phyloP scores from a whole-genome alignment of 2,113 vertebrate species.

The Phocoena phocoena region DNA sequence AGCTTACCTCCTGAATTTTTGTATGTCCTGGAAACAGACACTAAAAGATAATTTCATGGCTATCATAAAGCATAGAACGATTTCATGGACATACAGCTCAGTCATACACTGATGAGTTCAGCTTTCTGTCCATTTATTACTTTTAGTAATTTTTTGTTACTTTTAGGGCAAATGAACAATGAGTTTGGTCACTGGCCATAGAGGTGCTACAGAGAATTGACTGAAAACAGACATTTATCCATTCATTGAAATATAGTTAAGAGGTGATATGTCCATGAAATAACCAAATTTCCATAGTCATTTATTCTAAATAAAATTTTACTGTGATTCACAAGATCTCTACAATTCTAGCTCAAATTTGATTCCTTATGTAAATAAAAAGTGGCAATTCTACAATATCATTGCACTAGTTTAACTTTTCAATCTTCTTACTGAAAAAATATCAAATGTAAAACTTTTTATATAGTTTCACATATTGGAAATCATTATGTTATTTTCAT shows the following conservation, averaged over 20 bases:
- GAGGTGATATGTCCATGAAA: background rate
- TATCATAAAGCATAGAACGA: background rate
- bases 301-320: constrained; percentile 5
- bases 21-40: background rate
- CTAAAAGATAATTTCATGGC: background rate
- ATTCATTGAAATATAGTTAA: background rate
- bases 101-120: background rate
- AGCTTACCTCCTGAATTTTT: background rate
- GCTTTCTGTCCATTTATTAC: background rate
- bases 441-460: constrained; percentile 4
- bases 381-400: background rate
- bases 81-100: background rate
- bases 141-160: background rate
- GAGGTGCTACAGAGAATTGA: background rate
- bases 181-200: background rate
- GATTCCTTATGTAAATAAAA: background rate
- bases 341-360: background rate
- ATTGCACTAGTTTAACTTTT: background rate
- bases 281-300: background rate
- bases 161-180: background rate
- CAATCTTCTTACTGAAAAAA: background rate
- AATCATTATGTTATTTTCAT: constrained; percentile 6
- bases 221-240: background rate
- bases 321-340: background rate
- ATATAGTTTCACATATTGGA: background rate